A percentile compares a stretch with the other conserved stretches of the same genome.
phyloP scores from a whole-genome alignment of 2,797 vertebrate genomes.

The Pseudocheirus occidentalis region DNA sequence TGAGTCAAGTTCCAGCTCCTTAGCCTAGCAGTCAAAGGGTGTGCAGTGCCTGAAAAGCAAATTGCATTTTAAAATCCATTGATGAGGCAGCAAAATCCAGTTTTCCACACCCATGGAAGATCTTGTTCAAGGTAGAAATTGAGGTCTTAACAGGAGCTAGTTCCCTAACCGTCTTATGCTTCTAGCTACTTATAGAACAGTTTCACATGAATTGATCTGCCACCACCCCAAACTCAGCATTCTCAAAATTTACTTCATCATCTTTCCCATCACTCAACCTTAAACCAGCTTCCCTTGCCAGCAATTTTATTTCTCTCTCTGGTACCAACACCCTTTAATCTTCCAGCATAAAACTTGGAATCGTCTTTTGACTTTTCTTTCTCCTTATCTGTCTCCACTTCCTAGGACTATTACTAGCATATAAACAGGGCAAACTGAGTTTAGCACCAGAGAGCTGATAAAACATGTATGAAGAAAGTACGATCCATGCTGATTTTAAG shows the following conservation, averaged over 20 bases:
- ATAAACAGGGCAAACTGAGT: background rate
- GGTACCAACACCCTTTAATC: background rate
- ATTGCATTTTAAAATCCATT: background rate
- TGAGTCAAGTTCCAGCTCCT: background rate
- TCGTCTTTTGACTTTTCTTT: background rate
- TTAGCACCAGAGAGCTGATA: background rate
- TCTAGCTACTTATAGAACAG: background rate
- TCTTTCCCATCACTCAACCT: background rate
- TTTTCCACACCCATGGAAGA: background rate
- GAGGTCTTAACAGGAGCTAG: background rate
- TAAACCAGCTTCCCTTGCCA: background rate
- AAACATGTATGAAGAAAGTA: background rate
- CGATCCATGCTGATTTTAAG: background rate
- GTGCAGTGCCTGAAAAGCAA: background rate
- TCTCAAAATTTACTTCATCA: background rate
- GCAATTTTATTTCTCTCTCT: background rate
- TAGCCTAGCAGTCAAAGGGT: background rate
- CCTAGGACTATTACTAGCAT: background rate
- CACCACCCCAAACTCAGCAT: background rate
- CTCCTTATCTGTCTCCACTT: background rate
- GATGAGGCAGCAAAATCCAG: background rate
- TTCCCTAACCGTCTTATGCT: background rate
- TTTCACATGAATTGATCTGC: background rate
- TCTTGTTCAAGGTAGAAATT: background rate
- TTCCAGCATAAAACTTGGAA: background rate